A percentile compares a stretch with the other conserved stretches of the same genome.
Evolutionary conservation across 2,113 vertebrate species (phyloP).

Genomic region (Cranoglanis bouderius): DNA sequence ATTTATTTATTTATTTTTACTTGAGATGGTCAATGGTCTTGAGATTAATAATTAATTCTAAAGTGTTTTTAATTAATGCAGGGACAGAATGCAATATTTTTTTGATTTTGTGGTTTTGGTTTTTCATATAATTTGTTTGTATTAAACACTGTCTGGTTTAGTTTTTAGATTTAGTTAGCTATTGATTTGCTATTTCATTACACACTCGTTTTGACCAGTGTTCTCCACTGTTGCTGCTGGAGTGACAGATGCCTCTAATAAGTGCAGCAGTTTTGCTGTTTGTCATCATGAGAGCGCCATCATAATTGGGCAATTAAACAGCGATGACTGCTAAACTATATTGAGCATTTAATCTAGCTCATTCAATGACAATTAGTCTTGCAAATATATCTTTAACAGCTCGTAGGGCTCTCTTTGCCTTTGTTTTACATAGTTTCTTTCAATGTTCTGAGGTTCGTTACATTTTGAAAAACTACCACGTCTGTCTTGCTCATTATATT

Average conservation of each 20-base stretch:
- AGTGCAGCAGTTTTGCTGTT: background rate
- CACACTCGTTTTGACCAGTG: background rate
- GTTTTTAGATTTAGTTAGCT: too few species aligned
- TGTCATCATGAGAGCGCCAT: background rate
- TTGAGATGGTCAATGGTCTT: background rate
- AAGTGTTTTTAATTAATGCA: background rate
- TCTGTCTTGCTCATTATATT: background rate
- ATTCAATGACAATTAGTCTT: background rate
- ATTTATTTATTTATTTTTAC: background rate
- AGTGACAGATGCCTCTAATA: background rate
- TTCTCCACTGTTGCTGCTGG: background rate
- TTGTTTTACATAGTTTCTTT: background rate
- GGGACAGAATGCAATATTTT: background rate
- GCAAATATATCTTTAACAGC: background rate
- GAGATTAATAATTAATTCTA: background rate
- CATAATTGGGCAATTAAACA: background rate
- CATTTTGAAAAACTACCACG: background rate
- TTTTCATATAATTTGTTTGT: background rate
- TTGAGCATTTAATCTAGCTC: conserved; percentile 3
- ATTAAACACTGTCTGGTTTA: background rate
- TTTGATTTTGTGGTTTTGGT: background rate
- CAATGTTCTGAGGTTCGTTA: background rate
- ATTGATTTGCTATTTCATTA: background rate
- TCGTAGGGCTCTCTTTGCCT: background rate
- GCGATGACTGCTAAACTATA: background rate